phyloP scores from a whole-genome alignment of 2,888 invertebrate genomes.

The Epsilonema sp. region DNA sequence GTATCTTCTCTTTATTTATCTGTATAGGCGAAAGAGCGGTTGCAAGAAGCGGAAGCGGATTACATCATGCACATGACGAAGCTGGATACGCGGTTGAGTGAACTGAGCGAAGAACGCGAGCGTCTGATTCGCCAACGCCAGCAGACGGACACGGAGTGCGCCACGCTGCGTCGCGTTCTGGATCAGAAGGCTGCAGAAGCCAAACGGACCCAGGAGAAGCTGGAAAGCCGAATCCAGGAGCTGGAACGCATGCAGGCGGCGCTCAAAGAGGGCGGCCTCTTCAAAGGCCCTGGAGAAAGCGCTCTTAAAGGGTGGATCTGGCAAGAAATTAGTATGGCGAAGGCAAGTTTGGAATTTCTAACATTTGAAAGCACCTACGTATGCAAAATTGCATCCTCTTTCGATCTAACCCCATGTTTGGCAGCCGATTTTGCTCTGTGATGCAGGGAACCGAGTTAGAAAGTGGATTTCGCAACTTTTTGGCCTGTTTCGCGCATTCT shows the following conservation, averaged over 20 bases:
- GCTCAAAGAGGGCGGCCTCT: slow-evolving; percentile 14
- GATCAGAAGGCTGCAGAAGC: slow-evolving; percentile 62
- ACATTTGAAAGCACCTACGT: too few relatives aligned
- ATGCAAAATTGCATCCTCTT: too few relatives aligned
- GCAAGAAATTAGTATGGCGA: too few relatives aligned
- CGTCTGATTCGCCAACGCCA: slow-evolving; percentile 48
- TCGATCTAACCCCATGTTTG: too few relatives aligned
- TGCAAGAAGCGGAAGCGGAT: slow-evolving; percentile 66
- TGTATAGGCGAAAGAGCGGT: slow-evolving; percentile 61
- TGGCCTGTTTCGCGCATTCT: too few relatives aligned
- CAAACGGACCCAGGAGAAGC: slow-evolving; percentile 58
- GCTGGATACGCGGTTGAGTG: slow-evolving; percentile 60
- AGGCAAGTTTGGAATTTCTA: too few relatives aligned
- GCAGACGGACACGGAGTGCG: slow-evolving; percentile 41
- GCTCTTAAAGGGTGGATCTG: too few relatives aligned
- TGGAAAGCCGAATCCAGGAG: slow-evolving; percentile 74
- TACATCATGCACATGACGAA: slow-evolving; percentile 57
- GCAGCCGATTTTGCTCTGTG: too few relatives aligned
- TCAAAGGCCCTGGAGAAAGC: background rate
- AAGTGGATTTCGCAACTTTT: too few relatives aligned
- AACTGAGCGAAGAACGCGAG: slow-evolving; percentile 56
- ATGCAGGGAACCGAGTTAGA: too few relatives aligned
- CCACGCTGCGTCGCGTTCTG: slow-evolving; percentile 51
- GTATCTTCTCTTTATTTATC: too few relatives aligned
- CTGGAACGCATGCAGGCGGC: slow-evolving; percentile 41